Evolutionary conservation across 2,113 vertebrate genomes (phyloP).

Genomic region (Panthera uncia): DNA sequence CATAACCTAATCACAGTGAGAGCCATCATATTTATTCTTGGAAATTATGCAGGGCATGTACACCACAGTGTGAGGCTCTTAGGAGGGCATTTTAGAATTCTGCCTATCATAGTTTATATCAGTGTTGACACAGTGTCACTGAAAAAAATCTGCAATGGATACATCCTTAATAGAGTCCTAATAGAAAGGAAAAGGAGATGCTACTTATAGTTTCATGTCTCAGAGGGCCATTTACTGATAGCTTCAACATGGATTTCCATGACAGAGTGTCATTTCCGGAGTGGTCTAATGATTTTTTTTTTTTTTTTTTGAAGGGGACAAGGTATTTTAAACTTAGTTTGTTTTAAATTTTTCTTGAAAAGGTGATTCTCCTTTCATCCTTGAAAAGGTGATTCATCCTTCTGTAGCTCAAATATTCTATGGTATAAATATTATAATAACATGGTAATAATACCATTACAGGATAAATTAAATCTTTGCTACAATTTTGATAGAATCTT

Average conservation of each 20-base stretch:
- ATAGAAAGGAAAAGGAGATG: conserved; percentile 44
- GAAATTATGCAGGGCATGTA: background rate
- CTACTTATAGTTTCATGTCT: background rate
- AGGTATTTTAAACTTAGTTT: conserved; percentile 60
- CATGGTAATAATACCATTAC: background rate
- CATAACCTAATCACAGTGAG: background rate
- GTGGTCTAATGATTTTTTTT: conserved; percentile 8
- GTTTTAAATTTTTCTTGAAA: conserved; percentile 65
- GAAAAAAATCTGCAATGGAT: conserved; percentile 58
- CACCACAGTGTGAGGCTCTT: background rate
- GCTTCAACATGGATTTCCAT: conserved; percentile 45
- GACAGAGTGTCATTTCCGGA: conserved; percentile 55
- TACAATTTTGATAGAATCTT: conserved; percentile 49
- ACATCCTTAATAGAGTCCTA: background rate
- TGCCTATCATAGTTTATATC: background rate
- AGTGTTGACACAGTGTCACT: conserved; percentile 15
- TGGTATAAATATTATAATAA: background rate
- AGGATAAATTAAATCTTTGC: conserved; percentile 48
- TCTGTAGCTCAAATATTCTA: conserved; percentile 36
- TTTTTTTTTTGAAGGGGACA: conserved; percentile 40
- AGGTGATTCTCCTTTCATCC: conserved; percentile 22
- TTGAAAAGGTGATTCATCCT: conserved; percentile 36
- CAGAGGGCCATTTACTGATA: conserved; percentile 60
- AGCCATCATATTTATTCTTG: background rate
- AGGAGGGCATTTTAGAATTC: background rate